These are phyloP conservation scores for Ancistrus triradiatus DNA, from an alignment of 2,113 vertebrate species.

Conservation along the genomic window DNA sequence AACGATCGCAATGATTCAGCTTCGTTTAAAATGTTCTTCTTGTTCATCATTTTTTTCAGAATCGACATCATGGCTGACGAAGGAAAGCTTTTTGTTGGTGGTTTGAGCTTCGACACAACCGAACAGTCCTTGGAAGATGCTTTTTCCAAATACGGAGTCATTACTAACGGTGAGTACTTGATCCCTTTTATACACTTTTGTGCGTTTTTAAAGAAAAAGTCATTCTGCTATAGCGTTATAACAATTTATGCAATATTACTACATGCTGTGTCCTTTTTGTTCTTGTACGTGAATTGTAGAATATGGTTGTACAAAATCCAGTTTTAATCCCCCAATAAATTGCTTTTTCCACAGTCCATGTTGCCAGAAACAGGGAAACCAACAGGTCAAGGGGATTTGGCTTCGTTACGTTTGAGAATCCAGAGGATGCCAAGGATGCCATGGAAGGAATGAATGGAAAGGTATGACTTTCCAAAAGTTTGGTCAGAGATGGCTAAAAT, in stretches of 20 bases:
- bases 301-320: no score
- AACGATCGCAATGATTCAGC: no score
- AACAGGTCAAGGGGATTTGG: conserved; percentile 91
- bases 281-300: no score
- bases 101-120: conserved; percentile 91
- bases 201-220: no score
- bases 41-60: neutral
- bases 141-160: conserved; percentile 90
- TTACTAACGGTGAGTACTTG: conserved; percentile 78
- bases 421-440: conserved; percentile 92
- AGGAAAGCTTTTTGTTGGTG: conserved; percentile 92
- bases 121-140: conserved; percentile 87
- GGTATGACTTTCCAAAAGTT: conserved; percentile 60
- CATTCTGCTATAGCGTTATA: no score
- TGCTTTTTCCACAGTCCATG: conserved; percentile 72
- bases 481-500: neutral
- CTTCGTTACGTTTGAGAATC: conserved; percentile 93
- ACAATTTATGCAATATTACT: no score
- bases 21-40: neutral
- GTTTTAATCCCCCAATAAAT: no score
- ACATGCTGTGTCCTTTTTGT: no score
- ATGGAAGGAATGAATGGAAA: conserved; percentile 96
- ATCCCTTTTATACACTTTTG: no score
- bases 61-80: conserved; percentile 84
- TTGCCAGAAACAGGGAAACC: conserved; percentile 93